Conservation (phyloP, 2,797 vertebrate genomes). For the Chrosomus eos region DNA sequence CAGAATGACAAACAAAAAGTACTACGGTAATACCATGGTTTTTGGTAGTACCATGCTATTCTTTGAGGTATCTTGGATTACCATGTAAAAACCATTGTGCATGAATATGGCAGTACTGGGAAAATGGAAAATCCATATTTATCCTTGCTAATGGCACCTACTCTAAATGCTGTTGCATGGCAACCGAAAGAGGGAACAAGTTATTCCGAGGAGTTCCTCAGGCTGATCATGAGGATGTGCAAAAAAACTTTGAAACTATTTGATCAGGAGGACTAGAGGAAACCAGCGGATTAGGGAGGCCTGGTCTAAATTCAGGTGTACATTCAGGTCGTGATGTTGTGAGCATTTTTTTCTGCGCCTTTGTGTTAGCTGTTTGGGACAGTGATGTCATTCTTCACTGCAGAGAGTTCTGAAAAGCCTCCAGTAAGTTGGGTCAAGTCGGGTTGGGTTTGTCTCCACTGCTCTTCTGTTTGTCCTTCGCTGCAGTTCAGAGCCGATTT, state of each 20-base stretch:
- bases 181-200: conserved; percentile 67
- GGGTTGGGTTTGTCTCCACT: conserved; percentile 61
- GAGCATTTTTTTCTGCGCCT: conserved; percentile 26
- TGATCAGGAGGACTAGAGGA: background rate
- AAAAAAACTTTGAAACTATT: conserved; percentile 26
- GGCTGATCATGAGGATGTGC: conserved; percentile 34
- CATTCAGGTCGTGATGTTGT: background rate
- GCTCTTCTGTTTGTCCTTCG: conserved; percentile 76
- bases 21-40: background rate
- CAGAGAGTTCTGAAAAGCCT: conserved; percentile 56
- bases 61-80: background rate
- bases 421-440: conserved; percentile 58
- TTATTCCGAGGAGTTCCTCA: conserved; percentile 70
- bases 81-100: background rate
- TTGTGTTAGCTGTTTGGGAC: conserved; percentile 32
- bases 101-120: background rate
- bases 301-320: conserved; percentile 22
- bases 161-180: conserved; percentile 72
- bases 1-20: background rate
- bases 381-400: conserved; percentile 70
- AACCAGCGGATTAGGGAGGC: background rate
- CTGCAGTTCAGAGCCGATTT: conserved; percentile 82
- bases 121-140: conserved; percentile 62
- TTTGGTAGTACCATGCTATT: background rate
- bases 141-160: conserved; percentile 70